Evolutionary conservation across 2,113 vertebrate genomes (phyloP).

Genomic region (Hippocampus abdominalis): DNA sequence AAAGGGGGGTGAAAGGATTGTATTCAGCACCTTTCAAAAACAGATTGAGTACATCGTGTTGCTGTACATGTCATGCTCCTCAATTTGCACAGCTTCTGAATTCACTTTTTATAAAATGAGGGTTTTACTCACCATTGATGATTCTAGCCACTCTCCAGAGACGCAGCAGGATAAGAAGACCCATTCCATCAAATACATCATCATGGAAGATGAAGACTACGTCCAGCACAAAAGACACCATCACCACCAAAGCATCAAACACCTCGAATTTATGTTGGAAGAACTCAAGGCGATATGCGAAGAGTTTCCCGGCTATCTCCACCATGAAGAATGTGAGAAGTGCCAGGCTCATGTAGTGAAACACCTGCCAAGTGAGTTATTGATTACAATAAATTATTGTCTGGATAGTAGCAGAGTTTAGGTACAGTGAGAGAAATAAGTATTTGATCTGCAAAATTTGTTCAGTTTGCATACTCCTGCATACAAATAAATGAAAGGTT

Average conservation of each 20-base stretch:
- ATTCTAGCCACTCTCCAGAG: constrained; percentile 96
- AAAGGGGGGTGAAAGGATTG: no score
- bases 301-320: constrained; percentile 85
- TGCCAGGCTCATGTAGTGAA: constrained; percentile 87
- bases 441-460: neutral
- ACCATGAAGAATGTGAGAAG: constrained; percentile 87
- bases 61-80: no score
- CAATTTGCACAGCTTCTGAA: neutral
- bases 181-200: constrained; percentile 82
- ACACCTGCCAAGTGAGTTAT: constrained; percentile 71
- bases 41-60: neutral
- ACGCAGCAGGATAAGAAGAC: constrained; percentile 87
- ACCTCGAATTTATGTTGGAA: constrained; percentile 95
- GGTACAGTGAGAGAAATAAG: neutral
- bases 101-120: neutral
- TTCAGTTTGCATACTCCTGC: neutral
- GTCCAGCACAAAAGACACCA: constrained; percentile 88
- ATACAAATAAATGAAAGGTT: neutral
- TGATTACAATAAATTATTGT: neutral
- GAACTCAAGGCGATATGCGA: constrained; percentile 83
- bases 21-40: neutral
- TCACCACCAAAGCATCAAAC: constrained; percentile 83
- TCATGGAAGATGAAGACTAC: constrained; percentile 79
- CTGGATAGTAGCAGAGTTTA: neutral
- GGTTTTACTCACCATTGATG: constrained; percentile 79